Percentiles rank a stretch among this genome's conserved stretches.
These are phyloP conservation scores for Arctia plantaginis DNA, from an alignment of 2,888 invertebrate genomes.

Conservation along the genomic window DNA sequence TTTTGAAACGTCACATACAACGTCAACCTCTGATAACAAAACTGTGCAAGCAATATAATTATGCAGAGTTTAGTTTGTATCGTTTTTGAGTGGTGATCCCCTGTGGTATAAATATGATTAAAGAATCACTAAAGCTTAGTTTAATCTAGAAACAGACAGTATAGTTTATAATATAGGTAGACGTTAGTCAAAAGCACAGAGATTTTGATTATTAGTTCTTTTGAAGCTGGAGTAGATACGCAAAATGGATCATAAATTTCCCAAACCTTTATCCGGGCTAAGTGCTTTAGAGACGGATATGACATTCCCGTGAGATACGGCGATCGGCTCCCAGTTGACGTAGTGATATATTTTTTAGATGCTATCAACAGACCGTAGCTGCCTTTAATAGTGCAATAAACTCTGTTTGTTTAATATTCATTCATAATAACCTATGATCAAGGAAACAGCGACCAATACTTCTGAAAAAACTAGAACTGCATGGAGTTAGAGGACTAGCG, in stretches of 20 bases:
- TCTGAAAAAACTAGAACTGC: too few species aligned
- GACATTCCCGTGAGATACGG: slow-evolving; percentile 49
- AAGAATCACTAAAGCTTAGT: background rate
- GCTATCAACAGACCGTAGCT: slow-evolving; percentile 34
- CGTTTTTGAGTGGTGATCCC: too few species aligned
- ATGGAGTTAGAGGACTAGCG: too few species aligned
- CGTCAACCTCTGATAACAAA: too few species aligned
- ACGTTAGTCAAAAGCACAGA: background rate
- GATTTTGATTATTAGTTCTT: background rate
- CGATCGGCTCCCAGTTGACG: slow-evolving; percentile 48
- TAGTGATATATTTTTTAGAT: slow-evolving; percentile 38
- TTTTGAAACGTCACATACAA: too few species aligned
- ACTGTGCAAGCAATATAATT: too few species aligned
- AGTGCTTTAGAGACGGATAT: slow-evolving; percentile 49
- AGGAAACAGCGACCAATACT: background rate
- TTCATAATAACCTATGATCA: background rate
- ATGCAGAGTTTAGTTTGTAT: too few species aligned
- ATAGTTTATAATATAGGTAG: background rate
- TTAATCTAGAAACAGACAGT: background rate
- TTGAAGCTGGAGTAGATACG: slow-evolving; percentile 10
- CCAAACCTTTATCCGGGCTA: slow-evolving; percentile 44
- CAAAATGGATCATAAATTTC: slow-evolving; percentile 37
- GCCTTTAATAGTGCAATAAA: background rate
- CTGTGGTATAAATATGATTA: too few species aligned
- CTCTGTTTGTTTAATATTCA: background rate